Base-by-base conservation (phyloP, 2,113 vertebrate species). In the Callocephalon fimbriatum region DNA sequence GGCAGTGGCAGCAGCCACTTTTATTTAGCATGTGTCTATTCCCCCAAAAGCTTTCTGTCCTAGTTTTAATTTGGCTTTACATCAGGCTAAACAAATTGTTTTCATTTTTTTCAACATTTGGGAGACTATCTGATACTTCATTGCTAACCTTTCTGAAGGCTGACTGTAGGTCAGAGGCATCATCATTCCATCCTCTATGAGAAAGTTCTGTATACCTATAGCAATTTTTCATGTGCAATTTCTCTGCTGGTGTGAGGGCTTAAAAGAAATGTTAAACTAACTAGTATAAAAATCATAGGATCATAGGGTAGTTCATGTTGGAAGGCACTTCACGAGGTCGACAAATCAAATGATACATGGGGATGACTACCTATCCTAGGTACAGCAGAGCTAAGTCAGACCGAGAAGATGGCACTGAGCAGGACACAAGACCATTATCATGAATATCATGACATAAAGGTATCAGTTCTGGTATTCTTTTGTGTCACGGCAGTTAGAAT, bases 41-140 rank as follows among this genome's bases (percentile, higher is more conserved):
- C 31, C 58, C 91, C 89, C 51, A 87, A 93, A 96, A 95, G 91
- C 93, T 92, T 95, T 92, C 83, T 97, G 95, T 61, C 95, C 94
- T 93, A 95, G 58, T 96, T 97, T 75, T 96, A 93, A 94, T 96
- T 87, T 91, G 80, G 22, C 47, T 96, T 80, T 87, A 54, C 12
- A 78, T 94, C 54, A 61, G 40, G 25, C 56, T 51, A 84, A 96
- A 84, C 16, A 72, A 84, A 67, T 51, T 27, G 19, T 19, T 66
- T 74, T 17, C 6, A 10, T 62, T 75, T 74, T 68, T 71, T 54
- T 4, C 31, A 71, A 6, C 27, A 45, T 74, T 56, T 74, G 48
- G 77, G 32, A 35, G 4, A 21, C 47, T 44, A 13, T 54, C n/a
- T 89, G 47, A 5, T 90, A 21, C 42, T 85, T 92, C 37, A 56